Evolutionary conservation across 92 coral and sea anemone species (phyloP).

Genomic region (Blastomussa wellsi): DNA sequence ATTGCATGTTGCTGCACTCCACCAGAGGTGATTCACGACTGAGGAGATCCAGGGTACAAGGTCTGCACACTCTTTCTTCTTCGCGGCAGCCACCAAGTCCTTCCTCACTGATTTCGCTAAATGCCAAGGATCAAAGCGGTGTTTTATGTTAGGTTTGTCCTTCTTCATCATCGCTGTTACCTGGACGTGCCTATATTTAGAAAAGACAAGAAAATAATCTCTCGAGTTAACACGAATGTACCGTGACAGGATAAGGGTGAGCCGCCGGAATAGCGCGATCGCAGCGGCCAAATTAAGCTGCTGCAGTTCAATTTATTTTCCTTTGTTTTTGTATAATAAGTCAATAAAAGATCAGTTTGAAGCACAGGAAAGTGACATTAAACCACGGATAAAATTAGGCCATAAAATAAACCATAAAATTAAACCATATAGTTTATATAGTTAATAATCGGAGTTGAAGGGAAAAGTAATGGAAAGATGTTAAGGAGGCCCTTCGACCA

Average conservation of each 20-base stretch:
- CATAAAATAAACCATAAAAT: neutral
- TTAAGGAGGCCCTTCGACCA: neutral
- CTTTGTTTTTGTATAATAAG: too few species aligned
- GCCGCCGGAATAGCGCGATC: too few species aligned
- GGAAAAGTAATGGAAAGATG: neutral
- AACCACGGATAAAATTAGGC: neutral
- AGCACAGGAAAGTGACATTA: too few species aligned
- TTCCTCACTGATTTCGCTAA: conserved; percentile 26
- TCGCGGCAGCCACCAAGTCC: conserved; percentile 18
- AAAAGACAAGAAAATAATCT: neutral
- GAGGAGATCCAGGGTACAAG: conserved; percentile 27
- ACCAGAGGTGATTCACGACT: conserved; percentile 46
- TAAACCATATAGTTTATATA: neutral
- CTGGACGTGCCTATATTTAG: conserved; percentile 33
- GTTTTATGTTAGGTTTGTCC: conserved; percentile 23
- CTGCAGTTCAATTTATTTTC: too few species aligned
- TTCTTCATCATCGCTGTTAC: conserved; percentile 35
- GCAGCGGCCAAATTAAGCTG: too few species aligned
- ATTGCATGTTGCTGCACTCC: conserved; percentile 36
- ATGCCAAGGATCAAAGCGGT: conserved; percentile 49
- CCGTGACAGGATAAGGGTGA: neutral
- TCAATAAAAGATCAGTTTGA: too few species aligned
- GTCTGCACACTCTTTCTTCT: conserved; percentile 25
- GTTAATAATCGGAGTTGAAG: neutral
- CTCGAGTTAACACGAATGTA: neutral